Evolutionary conservation across 2,113 vertebrate species (phyloP).

Genomic region (Ictalurus furcatus): DNA sequence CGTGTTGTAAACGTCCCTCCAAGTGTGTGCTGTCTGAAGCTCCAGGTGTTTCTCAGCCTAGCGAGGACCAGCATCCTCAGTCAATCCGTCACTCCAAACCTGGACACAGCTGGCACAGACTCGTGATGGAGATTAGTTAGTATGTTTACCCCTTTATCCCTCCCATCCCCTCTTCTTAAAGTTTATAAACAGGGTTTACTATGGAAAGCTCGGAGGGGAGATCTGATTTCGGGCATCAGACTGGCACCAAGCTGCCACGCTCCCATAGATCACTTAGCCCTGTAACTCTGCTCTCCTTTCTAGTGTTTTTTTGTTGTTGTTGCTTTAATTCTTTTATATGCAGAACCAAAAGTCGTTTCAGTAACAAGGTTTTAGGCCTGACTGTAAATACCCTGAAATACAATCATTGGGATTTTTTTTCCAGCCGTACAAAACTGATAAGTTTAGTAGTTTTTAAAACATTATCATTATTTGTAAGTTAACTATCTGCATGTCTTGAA

Average conservation of each 20-base stretch:
- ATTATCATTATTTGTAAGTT: constrained; percentile 81
- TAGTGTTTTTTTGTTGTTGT: not conserved
- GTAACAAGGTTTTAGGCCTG: constrained; percentile 69
- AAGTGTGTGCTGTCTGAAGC: not conserved
- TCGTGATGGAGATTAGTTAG: constrained; percentile 33
- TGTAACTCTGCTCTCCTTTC: constrained; percentile 49
- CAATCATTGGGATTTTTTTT: constrained; percentile 74
- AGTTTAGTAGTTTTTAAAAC: constrained; percentile 79
- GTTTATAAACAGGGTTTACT: constrained; percentile 78
- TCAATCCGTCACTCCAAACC: constrained; percentile 31
- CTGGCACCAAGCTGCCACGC: constrained; percentile 62
- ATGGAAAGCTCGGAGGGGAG: constrained; percentile 56
- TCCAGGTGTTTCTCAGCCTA: constrained; percentile 29
- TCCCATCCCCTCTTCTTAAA: constrained; percentile 59
- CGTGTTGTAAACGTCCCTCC: not conserved
- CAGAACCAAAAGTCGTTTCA: constrained; percentile 78
- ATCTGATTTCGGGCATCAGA: constrained; percentile 53
- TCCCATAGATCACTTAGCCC: constrained; percentile 60
- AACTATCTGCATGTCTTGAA: constrained; percentile 81
- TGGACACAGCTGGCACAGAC: not conserved
- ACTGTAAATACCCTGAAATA: constrained; percentile 73
- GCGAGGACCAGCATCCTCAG: constrained; percentile 9
- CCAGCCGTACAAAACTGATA: constrained; percentile 66
- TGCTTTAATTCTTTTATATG: constrained; percentile 76
- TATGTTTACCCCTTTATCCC: constrained; percentile 33